Evolutionary conservation across 2,888 invertebrate species (phyloP).

Genomic region (Volucella inanis): DNA sequence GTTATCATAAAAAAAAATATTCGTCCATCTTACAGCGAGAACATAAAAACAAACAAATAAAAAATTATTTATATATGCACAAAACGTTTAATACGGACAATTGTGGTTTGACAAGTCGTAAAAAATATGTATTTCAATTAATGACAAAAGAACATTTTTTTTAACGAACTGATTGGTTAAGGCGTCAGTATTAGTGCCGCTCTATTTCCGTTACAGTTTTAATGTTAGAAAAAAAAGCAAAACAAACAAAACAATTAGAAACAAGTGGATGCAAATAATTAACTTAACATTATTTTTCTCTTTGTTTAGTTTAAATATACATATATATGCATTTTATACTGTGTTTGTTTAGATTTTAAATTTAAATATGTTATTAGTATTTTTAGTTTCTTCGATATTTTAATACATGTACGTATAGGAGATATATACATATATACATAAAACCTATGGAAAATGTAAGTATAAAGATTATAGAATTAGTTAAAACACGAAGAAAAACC

Average conservation of each 20-base stretch:
- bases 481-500: slow-evolving; percentile 25
- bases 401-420: slow-evolving; percentile 40
- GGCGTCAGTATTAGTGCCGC: slow-evolving; percentile 57
- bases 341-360: slow-evolving; percentile 11
- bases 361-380: slow-evolving; percentile 31
- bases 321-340: slow-evolving; percentile 7
- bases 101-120: slow-evolving; percentile 29
- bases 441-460: slow-evolving; percentile 47
- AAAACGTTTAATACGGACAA: slow-evolving; percentile 33
- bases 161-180: slow-evolving; percentile 67
- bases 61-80: slow-evolving; percentile 22
- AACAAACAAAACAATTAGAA: slow-evolving; percentile 20
- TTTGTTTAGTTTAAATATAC: slow-evolving; percentile 6
- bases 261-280: slow-evolving; percentile 68
- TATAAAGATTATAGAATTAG: slow-evolving; percentile 44
- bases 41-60: slow-evolving; percentile 31
- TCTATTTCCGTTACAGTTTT: slow-evolving; percentile 47
- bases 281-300: slow-evolving; percentile 24
- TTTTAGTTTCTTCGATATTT: slow-evolving; percentile 21
- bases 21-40: slow-evolving; percentile 61
- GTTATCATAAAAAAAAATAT: slow-evolving; percentile 48
- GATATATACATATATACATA: slow-evolving; percentile 25
- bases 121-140: slow-evolving; percentile 49
- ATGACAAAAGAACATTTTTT: not conserved
- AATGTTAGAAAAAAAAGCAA: slow-evolving; percentile 5